Base-by-base conservation (phyloP, 2,888 invertebrate species). In the Andrena fulva region DNA sequence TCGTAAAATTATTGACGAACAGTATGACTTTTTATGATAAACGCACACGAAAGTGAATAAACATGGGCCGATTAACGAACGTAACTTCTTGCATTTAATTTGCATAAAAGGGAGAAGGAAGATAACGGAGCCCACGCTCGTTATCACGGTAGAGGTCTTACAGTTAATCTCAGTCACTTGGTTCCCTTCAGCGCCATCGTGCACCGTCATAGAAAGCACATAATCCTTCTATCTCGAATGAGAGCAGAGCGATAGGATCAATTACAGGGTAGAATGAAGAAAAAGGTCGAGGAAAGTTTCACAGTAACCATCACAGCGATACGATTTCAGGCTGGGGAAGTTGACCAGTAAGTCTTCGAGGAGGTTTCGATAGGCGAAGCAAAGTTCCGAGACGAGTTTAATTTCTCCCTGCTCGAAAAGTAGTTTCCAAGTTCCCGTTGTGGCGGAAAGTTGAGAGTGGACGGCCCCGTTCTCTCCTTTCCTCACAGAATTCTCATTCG, bases 21-120 rank as follows among this genome's bases (percentile, higher is more conserved):
- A 35, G 12, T 12, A 12, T 12, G 42, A 42, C 42, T 42, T 42
- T 42, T 42, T 12, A 42, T 12, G 42, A 59, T 1, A 29, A 29
- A 27, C 16, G 1, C 20, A 12, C n/a, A 31, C 31, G 33, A 10
- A 56, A 3, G 2, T 27, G 69, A 16, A 67, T 1, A 69, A 60
- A 75, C 31, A 16, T 8, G n/a, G 4, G 42, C n/a, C 59, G 48
- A 75, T 60, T 69, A 75, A 48, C 8, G 24, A 12, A 6, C 42
- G 24, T 27, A 59, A 69, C 69, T 75, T 75, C 69, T 75, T 69
- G 69, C 74, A 27, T n/a, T 54, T 50, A 50, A 75, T 75, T 69
- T 50, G 48, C 16, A 69, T 50, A 5, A 16, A 5, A 5, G 12
- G 7, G 10, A 24, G 10, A 50, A 20, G 2, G 54, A n/a, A 24